Base-by-base conservation (phyloP, 2,888 invertebrate genomes). In the Griposia aprilina region DNA sequence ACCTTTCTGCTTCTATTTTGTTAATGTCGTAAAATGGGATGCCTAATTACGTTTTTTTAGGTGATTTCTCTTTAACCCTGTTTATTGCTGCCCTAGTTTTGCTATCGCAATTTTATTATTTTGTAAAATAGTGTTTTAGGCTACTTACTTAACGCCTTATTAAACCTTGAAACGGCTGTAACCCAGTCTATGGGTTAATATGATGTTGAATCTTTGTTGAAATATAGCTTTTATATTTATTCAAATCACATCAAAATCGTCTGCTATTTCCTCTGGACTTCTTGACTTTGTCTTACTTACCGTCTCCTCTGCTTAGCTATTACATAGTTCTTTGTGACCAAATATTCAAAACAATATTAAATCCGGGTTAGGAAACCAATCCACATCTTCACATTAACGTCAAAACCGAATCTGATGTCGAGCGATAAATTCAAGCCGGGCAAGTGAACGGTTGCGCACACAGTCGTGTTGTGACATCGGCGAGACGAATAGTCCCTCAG, bases 391-490 rank as follows among this genome's bases (percentile, higher is more conserved):
- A 65, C 74, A 76, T 76, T 79, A 71, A 78, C 23, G 74, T 74
- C 74, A n/a, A 71, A 63, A n/a, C 70, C 52, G 57, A 65, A 65
- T 82, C 74, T 30, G 76, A 63, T 59, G 71, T 65, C 36, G 59
- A 68, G 78, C 86, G 74, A 90, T 91, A 90, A 90, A 91, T 89
- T 89, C 80, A 50, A 84, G 77, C 68, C 45, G 71, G 78, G 80
- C 79, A 76, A 83, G 87, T 74, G 66, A 82, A 70, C 81, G 80
- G 80, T 63, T 82, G 78, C 74, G 86, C 85, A 85, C 88, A 86
- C 87, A 86, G 81, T 89, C 84, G 83, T 90, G 92, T 93, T 91
- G 92, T 91, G 92, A 93, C 93, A 90, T 89, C 89, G 88, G 86
- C 88, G 87, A 88, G 85, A 88, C 83, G 87, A 82, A 87, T 48